phyloP scores from a whole-genome alignment of 2,888 invertebrate genomes.

The Furcula furcula region DNA sequence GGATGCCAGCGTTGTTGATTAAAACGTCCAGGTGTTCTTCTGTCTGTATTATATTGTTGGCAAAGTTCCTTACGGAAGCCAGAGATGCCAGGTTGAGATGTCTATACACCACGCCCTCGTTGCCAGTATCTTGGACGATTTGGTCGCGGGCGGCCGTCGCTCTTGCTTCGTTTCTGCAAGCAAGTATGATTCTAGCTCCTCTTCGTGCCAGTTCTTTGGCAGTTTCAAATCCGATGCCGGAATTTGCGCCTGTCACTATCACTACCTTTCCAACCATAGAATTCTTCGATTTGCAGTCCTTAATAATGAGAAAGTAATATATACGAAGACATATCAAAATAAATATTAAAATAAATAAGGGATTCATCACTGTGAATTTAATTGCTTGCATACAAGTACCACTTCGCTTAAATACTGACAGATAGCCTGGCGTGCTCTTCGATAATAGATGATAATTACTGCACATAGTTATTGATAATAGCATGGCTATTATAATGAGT shows the following conservation, averaged over 20 bases:
- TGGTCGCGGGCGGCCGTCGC: conserved; percentile 76
- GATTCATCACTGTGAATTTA: no score
- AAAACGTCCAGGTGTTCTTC: conserved; percentile 78
- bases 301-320: no score
- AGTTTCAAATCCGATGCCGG: conserved; percentile 89
- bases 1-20: conserved; percentile 82
- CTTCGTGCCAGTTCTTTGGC: conserved; percentile 84
- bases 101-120: conserved; percentile 47
- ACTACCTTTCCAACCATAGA: conserved; percentile 88
- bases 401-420: no score
- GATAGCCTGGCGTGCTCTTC: no score
- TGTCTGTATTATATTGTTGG: conserved; percentile 67
- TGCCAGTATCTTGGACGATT: conserved; percentile 32
- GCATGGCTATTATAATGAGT: no score
- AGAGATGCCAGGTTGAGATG: conserved; percentile 73
- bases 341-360: no score
- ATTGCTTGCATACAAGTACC: no score
- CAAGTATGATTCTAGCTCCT: conserved; percentile 89
- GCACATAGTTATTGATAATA: no score
- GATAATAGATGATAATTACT: no score
- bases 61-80: conserved; percentile 80
- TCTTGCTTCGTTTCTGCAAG: conserved; percentile 86
- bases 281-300: background rate
- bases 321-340: no score
- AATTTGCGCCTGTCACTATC: conserved; percentile 90